Percentiles rank a stretch among this genome's conserved stretches.
Conservation (phyloP, 2,888 invertebrate genomes). For the Pheosia gnoma region DNA sequence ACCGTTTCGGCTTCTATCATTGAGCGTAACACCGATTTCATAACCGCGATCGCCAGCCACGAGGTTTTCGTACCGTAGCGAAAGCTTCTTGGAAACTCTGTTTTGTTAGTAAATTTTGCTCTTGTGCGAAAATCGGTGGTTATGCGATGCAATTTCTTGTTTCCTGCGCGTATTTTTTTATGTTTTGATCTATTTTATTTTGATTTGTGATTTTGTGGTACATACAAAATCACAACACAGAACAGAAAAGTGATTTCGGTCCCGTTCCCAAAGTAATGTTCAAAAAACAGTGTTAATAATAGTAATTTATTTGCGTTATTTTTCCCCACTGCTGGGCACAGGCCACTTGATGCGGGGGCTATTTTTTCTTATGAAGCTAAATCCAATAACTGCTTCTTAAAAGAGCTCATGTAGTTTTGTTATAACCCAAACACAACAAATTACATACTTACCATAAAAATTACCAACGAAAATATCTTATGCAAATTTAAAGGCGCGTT, state of each 20-base stretch:
- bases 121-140: not conserved
- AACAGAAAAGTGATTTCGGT: too few species aligned
- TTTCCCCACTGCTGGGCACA: too few species aligned
- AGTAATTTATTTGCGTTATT: too few species aligned
- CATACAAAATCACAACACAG: too few species aligned
- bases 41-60: constrained; percentile 26
- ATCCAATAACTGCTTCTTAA: too few species aligned
- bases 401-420: not conserved
- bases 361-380: too few species aligned
- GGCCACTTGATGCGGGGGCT: too few species aligned
- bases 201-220: too few species aligned
- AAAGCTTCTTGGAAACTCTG: constrained; percentile 3
- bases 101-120: not conserved
- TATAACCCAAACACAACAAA: not conserved
- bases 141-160: not conserved
- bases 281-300: too few species aligned
- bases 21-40: constrained; percentile 18
- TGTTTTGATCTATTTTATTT: not conserved
- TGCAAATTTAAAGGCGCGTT: constrained; percentile 72
- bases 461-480: constrained; percentile 47
- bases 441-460: constrained; percentile 16
- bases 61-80: constrained; percentile 12
- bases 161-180: not conserved
- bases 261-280: too few species aligned
- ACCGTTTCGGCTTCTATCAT: constrained; percentile 11